phyloP scores from a whole-genome alignment of 2,888 invertebrate species.

The Idaea straminata region DNA sequence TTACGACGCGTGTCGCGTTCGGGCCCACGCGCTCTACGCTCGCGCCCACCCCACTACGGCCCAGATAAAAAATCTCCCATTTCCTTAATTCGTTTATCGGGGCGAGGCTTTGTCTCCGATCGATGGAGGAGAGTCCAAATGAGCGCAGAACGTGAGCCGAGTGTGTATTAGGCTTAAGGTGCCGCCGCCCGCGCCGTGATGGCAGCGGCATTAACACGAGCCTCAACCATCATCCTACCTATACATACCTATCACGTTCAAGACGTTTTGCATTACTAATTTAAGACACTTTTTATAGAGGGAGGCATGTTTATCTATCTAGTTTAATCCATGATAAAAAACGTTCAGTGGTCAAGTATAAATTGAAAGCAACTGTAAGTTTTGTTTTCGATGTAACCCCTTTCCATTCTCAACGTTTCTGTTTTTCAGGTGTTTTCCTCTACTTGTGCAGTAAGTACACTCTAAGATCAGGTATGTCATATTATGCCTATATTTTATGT shows the following conservation, averaged over 20 bases:
- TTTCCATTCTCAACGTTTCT: no score
- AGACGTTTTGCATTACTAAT: background rate
- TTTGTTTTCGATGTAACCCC: no score
- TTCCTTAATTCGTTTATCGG: constrained; percentile 81
- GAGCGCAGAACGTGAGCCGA: constrained; percentile 75
- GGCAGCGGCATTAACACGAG: no score
- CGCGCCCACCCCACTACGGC: constrained; percentile 48
- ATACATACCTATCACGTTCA: no score
- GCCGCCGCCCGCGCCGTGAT: constrained; percentile 30
- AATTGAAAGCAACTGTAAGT: no score
- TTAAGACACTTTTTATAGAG: background rate
- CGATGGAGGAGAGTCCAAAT: constrained; percentile 75
- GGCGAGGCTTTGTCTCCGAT: constrained; percentile 79
- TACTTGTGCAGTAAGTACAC: no score
- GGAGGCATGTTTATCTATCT: background rate
- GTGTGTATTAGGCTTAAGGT: constrained; percentile 74
- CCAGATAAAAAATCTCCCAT: constrained; percentile 81
- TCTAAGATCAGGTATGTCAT: no score
- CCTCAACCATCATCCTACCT: no score
- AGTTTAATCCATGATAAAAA: no score
- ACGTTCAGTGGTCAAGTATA: no score
- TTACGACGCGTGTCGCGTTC: constrained; percentile 71
- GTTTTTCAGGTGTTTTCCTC: no score
- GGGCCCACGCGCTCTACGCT: constrained; percentile 13
- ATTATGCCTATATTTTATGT: no score